Conservation (phyloP, 2,888 invertebrate species). For the Sepiola atlantica region DNA sequence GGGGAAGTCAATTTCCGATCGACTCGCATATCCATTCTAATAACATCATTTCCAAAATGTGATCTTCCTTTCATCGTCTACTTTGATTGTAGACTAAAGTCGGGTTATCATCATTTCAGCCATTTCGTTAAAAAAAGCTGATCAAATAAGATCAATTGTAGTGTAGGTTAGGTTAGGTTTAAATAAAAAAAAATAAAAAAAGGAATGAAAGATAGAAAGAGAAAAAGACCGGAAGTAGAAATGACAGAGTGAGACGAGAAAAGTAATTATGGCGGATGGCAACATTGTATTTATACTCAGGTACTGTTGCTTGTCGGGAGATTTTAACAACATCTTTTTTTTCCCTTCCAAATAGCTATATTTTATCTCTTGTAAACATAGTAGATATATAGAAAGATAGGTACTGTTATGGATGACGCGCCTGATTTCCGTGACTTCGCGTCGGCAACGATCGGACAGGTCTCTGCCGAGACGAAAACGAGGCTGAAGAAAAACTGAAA, state of each 20-base stretch:
- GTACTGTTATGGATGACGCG: too few species aligned
- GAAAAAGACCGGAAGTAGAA: neutral
- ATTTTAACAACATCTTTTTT: neutral
- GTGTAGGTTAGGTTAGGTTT: neutral
- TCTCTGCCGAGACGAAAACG: too few species aligned
- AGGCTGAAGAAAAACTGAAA: too few species aligned
- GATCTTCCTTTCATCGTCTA: slow-evolving; percentile 40
- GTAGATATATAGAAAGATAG: neutral
- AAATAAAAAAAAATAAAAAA: neutral
- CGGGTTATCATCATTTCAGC: neutral
- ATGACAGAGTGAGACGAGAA: neutral
- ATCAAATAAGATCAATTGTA: neutral
- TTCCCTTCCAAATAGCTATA: neutral
- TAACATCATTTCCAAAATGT: slow-evolving; percentile 37
- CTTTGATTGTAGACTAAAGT: slow-evolving; percentile 14
- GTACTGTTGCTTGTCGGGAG: neutral
- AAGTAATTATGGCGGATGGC: neutral
- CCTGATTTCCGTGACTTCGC: too few species aligned
- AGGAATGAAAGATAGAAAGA: neutral
- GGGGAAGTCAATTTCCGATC: neutral
- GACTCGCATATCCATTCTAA: slow-evolving; percentile 44
- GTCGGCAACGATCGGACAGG: too few species aligned
- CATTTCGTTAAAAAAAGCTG: neutral
- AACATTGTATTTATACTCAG: neutral
- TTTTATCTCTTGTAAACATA: neutral